phyloP scores from a whole-genome alignment of 2,113 vertebrate species.

The Otus sunia region DNA sequence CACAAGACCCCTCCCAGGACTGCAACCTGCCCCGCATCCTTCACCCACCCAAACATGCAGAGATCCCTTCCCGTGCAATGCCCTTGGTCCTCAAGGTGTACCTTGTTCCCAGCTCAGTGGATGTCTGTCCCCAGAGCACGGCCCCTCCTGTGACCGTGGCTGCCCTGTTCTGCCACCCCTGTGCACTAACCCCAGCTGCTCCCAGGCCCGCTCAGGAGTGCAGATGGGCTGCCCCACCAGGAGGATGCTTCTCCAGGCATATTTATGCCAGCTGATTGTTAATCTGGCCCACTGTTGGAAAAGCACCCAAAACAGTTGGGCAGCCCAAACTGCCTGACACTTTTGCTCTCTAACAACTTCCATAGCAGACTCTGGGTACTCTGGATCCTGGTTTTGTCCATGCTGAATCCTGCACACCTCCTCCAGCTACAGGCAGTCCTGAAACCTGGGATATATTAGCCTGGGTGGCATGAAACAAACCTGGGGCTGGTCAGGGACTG shows the following conservation, averaged over 20 bases:
- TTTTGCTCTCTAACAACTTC: neutral
- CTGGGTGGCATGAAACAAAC: neutral
- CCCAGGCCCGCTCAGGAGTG: neutral
- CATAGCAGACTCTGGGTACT: neutral
- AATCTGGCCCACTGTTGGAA: neutral
- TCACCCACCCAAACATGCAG: rapidly evolving
- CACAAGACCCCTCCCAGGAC: rapidly evolving
- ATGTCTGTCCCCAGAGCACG: neutral
- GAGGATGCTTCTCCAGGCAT: neutral
- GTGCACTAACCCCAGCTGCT: rapidly evolving
- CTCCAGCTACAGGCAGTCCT: neutral
- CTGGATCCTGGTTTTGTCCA: neutral
- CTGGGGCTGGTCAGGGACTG: neutral
- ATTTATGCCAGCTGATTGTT: neutral
- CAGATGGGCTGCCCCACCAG: neutral
- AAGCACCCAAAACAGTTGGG: neutral
- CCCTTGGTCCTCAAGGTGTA: neutral
- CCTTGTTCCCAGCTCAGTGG: neutral
- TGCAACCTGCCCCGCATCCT: neutral
- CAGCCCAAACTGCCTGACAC: neutral
- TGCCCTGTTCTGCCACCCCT: neutral
- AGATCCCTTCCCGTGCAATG: rapidly evolving
- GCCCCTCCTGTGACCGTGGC: rapidly evolving
- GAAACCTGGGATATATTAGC: neutral
- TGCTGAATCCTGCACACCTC: neutral